These are phyloP conservation scores for Trichogramma pretiosum DNA, from an alignment of 1,140 invertebrate genomes.

Conservation along the genomic window DNA sequence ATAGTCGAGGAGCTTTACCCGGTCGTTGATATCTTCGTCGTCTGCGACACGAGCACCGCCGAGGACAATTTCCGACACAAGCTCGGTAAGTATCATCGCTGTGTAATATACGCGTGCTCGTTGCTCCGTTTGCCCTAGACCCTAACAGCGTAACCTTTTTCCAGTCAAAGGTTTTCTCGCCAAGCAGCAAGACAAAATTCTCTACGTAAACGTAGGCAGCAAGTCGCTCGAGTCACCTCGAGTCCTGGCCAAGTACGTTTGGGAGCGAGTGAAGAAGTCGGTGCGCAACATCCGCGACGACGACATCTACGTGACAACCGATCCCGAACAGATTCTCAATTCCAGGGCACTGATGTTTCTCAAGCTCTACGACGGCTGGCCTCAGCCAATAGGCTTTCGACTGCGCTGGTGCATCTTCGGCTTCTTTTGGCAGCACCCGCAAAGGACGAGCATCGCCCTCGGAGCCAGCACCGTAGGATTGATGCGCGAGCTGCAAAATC, in stretches of 20 bases:
- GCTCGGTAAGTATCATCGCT: constrained; percentile 16
- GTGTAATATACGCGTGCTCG: too few relatives aligned
- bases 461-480: constrained; percentile 44
- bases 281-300: constrained; percentile 48
- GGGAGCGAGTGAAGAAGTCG: constrained; percentile 37
- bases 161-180: constrained; percentile 31
- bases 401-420: constrained; percentile 61
- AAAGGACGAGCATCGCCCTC: constrained; percentile 46
- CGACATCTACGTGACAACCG: constrained; percentile 53
- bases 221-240: constrained; percentile 24
- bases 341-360: constrained; percentile 54
- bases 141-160: neutral
- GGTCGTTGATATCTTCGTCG: constrained; percentile 56
- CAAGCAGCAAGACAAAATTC: constrained; percentile 47
- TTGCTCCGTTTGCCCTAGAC: neutral
- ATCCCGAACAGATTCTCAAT: constrained; percentile 53
- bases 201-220: constrained; percentile 45
- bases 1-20: constrained; percentile 51
- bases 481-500: constrained; percentile 37
- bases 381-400: constrained; percentile 53
- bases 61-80: constrained; percentile 40
- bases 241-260: constrained; percentile 38
- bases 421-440: constrained; percentile 60
- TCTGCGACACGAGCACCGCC: constrained; percentile 48
- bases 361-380: constrained; percentile 56